Evolutionary conservation across 2,113 vertebrate species (phyloP).

Genomic region (Bagarius yarrelli): DNA sequence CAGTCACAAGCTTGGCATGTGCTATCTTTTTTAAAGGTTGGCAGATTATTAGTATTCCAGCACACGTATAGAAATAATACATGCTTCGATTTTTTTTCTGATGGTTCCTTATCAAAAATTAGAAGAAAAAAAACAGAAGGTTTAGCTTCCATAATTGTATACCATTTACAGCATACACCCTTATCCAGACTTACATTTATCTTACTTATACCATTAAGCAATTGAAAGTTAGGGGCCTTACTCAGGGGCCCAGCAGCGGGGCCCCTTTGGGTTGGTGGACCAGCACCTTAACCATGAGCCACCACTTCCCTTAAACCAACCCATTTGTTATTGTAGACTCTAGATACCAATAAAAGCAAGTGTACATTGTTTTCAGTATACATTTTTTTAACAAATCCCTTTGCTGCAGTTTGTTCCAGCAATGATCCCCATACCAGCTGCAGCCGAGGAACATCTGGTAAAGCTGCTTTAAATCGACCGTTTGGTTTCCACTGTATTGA

Average conservation of each 20-base stretch:
- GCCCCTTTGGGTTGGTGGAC: too few relatives aligned
- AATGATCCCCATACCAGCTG: slow-evolving; percentile 22
- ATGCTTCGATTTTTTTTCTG: not conserved
- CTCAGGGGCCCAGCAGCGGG: too few relatives aligned
- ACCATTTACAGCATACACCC: too few relatives aligned
- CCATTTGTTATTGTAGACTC: not conserved
- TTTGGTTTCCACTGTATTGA: slow-evolving; percentile 44
- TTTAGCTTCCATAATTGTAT: not conserved
- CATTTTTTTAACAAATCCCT: not conserved
- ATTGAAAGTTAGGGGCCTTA: too few relatives aligned
- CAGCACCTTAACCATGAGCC: too few relatives aligned
- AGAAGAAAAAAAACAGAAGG: too few relatives aligned
- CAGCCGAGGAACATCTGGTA: slow-evolving; percentile 22
- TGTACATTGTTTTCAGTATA: not conserved
- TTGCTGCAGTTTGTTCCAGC: slow-evolving; percentile 24
- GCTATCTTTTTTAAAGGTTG: not conserved
- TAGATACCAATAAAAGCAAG: not conserved
- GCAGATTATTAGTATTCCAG: not conserved
- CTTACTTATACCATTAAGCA: too few relatives aligned
- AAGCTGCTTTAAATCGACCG: slow-evolving; percentile 67
- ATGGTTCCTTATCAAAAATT: too few relatives aligned
- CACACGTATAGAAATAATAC: not conserved
- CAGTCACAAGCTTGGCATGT: not conserved
- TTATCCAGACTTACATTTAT: too few relatives aligned
- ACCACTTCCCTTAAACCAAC: too few relatives aligned